Conservation (phyloP, 2,797 vertebrate genomes). For the Limnodromus scolopaceus region DNA sequence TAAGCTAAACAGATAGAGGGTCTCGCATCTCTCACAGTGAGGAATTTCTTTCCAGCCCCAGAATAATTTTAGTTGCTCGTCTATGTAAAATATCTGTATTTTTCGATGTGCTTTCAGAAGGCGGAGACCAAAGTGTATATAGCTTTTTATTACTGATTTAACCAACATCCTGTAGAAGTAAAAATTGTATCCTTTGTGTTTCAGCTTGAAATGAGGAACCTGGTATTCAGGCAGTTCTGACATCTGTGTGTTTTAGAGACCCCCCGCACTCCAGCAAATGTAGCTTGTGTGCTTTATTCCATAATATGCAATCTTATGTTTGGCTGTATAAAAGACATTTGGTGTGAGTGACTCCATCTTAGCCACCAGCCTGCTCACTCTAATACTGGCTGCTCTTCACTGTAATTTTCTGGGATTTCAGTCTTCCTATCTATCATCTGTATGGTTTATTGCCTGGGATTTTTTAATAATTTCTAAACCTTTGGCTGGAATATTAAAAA, state of each 20-base stretch:
- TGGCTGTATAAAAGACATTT: neutral
- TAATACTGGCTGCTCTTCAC: neutral
- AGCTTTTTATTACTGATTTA: neutral
- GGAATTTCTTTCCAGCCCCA: neutral
- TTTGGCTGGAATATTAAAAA: neutral
- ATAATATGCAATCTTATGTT: neutral
- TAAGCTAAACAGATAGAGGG: neutral
- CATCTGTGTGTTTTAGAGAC: neutral
- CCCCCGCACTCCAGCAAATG: neutral
- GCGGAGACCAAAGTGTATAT: accelerated
- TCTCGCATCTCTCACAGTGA: neutral
- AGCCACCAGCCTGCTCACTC: neutral
- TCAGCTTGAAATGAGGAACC: neutral
- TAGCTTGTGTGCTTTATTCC: neutral
- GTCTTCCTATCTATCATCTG: neutral
- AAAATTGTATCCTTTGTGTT: neutral
- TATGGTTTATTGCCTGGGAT: neutral
- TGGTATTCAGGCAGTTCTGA: neutral
- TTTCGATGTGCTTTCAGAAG: neutral
- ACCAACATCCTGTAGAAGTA: neutral
- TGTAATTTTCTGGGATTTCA: neutral
- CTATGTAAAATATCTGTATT: neutral
- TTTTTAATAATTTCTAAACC: neutral
- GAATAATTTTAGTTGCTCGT: neutral
- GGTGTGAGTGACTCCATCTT: neutral